Evolutionary conservation across 1,140 invertebrate genomes (phyloP), one percentile per base, ranked within the genome.

Genomic region (Drosophila ironensis): DNA sequence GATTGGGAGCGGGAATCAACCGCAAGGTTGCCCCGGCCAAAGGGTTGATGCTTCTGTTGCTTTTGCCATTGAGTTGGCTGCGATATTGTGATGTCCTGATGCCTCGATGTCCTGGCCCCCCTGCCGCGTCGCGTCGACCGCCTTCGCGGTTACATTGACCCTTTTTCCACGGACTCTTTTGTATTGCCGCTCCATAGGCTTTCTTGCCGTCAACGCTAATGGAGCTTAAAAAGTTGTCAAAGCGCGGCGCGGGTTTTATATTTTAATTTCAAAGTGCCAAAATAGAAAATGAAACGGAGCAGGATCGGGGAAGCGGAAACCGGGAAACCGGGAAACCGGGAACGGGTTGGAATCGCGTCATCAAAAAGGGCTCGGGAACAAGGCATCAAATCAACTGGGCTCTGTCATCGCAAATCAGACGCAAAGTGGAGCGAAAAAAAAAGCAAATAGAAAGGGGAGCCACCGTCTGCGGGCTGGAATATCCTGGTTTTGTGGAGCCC

Each of bases 141-240:
- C 57, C 51, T 57, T 19, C 66, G 72, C 72, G 72, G 73, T 72
- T 76, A 72, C 67, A 72, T 77, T 78, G 74, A 78, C 74, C 74
- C 74, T 78, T 78, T 75, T 77, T 69, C 28, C 56, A 51, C 67
- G 45, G 63, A 42, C 56, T 22, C 56, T 41, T 69, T 64, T 40
- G 14, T 22, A 46, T 73, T 73, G 61, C 61, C 48, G 61, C 70
- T 73, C 40, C 45, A 64, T 82, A 64, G 75, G 63, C 61, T 84
- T 78, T 70, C 69, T 86, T 84, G 27, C 59, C 78, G 80, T 74
- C 78, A 86, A 86, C 78, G 57, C 78, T 84, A 84, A 84, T 84
- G 78, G 78, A 84, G 78, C 78, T 84, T 84, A 84, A 84, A 84
- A 84, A 84, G 78, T 86, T 84, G 78, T 78, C 78, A 82, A 82